Base-by-base conservation (phyloP, 2,113 vertebrate genomes). In the Toxotes jaculatrix region DNA sequence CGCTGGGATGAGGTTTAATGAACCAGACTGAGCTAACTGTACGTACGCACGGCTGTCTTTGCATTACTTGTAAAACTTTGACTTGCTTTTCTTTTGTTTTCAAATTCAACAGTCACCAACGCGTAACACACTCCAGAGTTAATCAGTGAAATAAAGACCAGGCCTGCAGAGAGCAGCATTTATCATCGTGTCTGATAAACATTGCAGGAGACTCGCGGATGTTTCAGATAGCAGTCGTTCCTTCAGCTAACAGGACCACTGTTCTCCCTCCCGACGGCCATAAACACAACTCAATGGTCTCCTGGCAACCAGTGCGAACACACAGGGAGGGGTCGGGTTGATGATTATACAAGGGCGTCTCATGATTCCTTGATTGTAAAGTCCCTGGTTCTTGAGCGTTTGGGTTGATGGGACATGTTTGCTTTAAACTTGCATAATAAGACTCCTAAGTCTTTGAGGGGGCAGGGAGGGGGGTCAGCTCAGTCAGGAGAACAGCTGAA, bases 281-380 rank as follows among this genome's bases (percentile, higher is more conserved):
- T 74, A 80, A 89, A 85, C 83, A 88, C 71, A 76, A 47, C 43
- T 16, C 42, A 9, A 2, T 3, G 1, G 85, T 89, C 60, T 73
- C 90, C 79, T 59, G 61, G 89, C 68, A 90, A 92, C 92, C 67
- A 2, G 61, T 14, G 14, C 8, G 27, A 36, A 73, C 49, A 31
- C 63, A 74, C 60, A 69, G 64, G 62, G 64, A 63, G 74, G 47
- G 73, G 78, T 0, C 21, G 36, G 42, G 74, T 57, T 60, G 77
- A 83, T 82, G 73, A 84, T 89, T 90, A 77, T 5, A 86, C 82
- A 61, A 82, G 60, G 49, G 61, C 14, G 66, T 79, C 80, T 61
- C 27, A 10, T 1, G 45, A 68, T 11, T 38, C 38, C 38, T 17
- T 45, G 43, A 66, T 42, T 31, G 4, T 47, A 7, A 59, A 53